Percentiles rank a stretch among this genome's conserved stretches.
Conservation (phyloP, 2,888 invertebrate species). For the Petrolisthes cinctipes region DNA sequence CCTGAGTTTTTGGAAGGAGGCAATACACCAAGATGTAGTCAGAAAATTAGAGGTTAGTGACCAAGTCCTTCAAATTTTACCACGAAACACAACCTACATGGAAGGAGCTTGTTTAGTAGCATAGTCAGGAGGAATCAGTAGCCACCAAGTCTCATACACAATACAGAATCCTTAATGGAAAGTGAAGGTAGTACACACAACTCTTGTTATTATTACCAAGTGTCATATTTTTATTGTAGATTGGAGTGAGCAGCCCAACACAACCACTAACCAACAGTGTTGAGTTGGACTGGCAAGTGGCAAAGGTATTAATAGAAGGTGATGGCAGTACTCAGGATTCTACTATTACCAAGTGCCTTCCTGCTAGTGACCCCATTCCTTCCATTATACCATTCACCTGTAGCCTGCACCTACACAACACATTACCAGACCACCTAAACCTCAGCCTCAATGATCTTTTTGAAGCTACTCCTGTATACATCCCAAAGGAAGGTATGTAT, state of each 20-base stretch:
- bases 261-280: constrained; percentile 29
- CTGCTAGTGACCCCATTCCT: too few species aligned
- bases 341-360: background rate
- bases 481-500: constrained; percentile 37
- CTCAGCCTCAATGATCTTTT: constrained; percentile 37
- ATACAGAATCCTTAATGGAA: too few species aligned
- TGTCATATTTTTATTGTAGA: background rate
- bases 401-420: constrained; percentile 15
- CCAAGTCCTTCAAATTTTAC: too few species aligned
- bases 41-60: too few species aligned
- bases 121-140: too few species aligned
- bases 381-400: constrained; percentile 39
- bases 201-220: too few species aligned
- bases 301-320: constrained; percentile 24
- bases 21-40: too few species aligned
- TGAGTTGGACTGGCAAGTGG: constrained; percentile 25
- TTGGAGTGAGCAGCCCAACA: constrained; percentile 11
- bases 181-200: too few species aligned
- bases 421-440: constrained; percentile 11
- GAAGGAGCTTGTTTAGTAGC: too few species aligned
- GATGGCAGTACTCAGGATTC: constrained; percentile 21
- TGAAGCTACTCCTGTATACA: constrained; percentile 21
- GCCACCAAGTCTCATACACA: too few species aligned
- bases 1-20: too few species aligned
- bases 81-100: too few species aligned